Base-by-base conservation (phyloP, 2,888 invertebrate genomes). In the Drosophila antonietae region DNA sequence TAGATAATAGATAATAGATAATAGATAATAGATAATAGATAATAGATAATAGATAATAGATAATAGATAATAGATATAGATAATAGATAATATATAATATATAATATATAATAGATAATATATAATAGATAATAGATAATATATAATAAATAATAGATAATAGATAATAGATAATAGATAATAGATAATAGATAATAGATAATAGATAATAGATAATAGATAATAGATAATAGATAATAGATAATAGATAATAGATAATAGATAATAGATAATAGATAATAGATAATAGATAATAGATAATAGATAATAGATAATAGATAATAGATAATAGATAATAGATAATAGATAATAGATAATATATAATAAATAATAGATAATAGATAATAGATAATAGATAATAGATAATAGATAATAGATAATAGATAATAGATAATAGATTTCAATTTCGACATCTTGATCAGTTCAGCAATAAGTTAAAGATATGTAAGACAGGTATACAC, bases 241-340 rank as follows among this genome's bases (percentile, higher is more conserved):
- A 23, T 23, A 46, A n/a, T 49, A 49, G 31, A 49, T 31, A 31
- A 18, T n/a, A 49, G 31, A 49, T 49, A 49, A 18, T 49, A 33
- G n/a, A 49, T 33, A 49, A 12, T 49, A 49, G 49, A 49, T 49
- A 49, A n/a, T 49, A 46, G 23, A 46, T 46, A 23, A 46, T 23
- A 46, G 23, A 23, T 23, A 46, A n/a, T 49, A 49, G 31, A 49
- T 31, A 31, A 18, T n/a, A 49, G 31, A 49, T 49, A 49, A 18
- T 49, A 33, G n/a, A 49, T 33, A 49, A 12, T 49, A 49, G 49
- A 49, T 12, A 35, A 35, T 35, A 46, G 23, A 46, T 46, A 23
- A 46, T 23, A 46, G 23, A 23, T 23, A 46, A n/a, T 49, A 49
- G 31, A 49, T 31, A 31, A 18, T n/a, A 49, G 31, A 49, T 49